Percentiles rank a stretch among this genome's conserved stretches.
Conservation (phyloP, 2,888 invertebrate species). For the Pimpla rufipes region DNA sequence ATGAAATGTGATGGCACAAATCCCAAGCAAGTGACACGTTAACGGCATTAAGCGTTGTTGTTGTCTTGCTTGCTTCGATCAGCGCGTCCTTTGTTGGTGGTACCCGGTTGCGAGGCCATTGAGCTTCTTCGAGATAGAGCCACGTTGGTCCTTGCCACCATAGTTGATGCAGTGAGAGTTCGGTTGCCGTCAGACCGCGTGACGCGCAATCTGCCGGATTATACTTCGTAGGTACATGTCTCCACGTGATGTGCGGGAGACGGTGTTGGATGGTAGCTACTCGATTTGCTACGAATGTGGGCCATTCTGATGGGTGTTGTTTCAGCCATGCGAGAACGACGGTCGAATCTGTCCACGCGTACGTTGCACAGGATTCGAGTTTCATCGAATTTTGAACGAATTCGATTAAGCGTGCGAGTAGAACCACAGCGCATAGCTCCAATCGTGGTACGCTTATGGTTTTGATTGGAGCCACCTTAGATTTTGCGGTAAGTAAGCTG, state of each 20-base stretch:
- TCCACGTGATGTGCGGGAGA: constrained; percentile 41
- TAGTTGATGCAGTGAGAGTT: constrained; percentile 51
- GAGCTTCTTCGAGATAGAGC: neutral
- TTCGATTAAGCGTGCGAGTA: constrained; percentile 39
- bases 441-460: constrained; percentile 48
- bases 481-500: constrained; percentile 39
- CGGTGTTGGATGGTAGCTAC: constrained; percentile 51
- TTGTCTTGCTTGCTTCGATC: neutral
- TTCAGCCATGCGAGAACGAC: constrained; percentile 67
- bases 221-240: constrained; percentile 65
- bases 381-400: neutral
- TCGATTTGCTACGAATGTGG: constrained; percentile 62
- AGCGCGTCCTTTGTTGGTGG: neutral
- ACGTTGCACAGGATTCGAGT: constrained; percentile 8
- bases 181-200: constrained; percentile 63
- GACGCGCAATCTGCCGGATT: constrained; percentile 73
- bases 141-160: constrained; percentile 72
- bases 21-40: neutral
- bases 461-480: constrained; percentile 64
- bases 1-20: neutral
- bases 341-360: constrained; percentile 71
- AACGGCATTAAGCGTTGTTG: neutral
- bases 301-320: constrained; percentile 59
- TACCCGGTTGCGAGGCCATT: constrained; percentile 5
- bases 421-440: constrained; percentile 49